phyloP scores from a whole-genome alignment of 2,113 vertebrate genomes.

The Galbula dea region DNA sequence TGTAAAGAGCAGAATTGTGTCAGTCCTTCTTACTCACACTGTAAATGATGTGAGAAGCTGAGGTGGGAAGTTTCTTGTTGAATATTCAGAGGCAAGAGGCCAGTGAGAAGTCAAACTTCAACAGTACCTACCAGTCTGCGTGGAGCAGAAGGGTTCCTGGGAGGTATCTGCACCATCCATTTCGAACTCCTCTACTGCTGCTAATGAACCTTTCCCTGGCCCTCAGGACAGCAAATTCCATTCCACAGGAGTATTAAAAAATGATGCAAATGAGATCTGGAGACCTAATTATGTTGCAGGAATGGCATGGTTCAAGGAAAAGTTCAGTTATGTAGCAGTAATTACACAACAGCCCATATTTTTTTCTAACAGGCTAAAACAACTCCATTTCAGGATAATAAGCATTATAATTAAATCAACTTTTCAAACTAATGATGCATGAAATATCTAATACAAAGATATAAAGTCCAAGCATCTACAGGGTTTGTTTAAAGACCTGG shows the following conservation, averaged over 20 bases:
- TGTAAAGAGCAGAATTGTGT: neutral
- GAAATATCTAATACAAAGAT: slow-evolving; percentile 21
- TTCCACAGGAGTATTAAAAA: slow-evolving; percentile 1
- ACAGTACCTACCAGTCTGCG: neutral
- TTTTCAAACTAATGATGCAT: slow-evolving; percentile 31
- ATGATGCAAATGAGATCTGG: slow-evolving; percentile 19
- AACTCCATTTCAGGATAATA: slow-evolving; percentile 38
- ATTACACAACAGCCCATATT: slow-evolving; percentile 10
- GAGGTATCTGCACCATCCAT: neutral
- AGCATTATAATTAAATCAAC: slow-evolving; percentile 35
- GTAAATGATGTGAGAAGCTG: neutral
- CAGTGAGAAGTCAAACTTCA: neutral
- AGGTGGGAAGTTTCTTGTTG: neutral
- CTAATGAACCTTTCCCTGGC: neutral
- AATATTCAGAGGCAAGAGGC: neutral
- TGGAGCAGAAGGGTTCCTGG: neutral
- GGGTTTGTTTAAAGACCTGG: neutral
- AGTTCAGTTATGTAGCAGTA: slow-evolving; percentile 22
- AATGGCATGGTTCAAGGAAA: slow-evolving; percentile 19
- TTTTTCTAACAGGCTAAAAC: slow-evolving; percentile 21
- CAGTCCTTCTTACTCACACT: neutral
- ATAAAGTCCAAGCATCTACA: neutral
- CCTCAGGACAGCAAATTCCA: slow-evolving; percentile 2
- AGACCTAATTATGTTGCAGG: slow-evolving; percentile 15
- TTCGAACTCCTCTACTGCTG: neutral